Conservation (phyloP, 2,113 vertebrate species). For the Nothocercus nigrocapillus region DNA sequence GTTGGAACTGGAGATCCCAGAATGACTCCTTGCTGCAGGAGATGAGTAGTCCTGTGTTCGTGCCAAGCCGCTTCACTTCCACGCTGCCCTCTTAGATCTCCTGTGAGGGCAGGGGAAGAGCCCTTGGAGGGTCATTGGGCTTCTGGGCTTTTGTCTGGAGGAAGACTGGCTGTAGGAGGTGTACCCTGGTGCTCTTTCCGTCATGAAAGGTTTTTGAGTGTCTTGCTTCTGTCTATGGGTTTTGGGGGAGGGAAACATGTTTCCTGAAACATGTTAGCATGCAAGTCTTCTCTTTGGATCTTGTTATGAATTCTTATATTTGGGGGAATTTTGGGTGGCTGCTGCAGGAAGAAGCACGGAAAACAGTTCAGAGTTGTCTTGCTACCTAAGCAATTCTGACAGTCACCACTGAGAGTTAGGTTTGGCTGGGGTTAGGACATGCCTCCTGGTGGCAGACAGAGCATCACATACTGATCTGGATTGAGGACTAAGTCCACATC, state of each 20-base stretch:
- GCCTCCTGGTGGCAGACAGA: not conserved
- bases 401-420: not conserved
- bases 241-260: not conserved
- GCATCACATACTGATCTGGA: rapidly evolving
- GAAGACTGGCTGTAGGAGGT: not conserved
- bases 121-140: not conserved
- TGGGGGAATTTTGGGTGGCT: not conserved
- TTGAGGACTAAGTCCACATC: not conserved
- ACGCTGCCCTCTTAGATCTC: too few species aligned
- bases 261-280: not conserved
- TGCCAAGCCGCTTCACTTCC: not conserved
- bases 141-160: not conserved
- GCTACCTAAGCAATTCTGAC: not conserved
- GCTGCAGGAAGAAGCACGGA: not conserved
- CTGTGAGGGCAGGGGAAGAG: not conserved
- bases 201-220: not conserved
- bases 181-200: not conserved
- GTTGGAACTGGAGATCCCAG: not conserved
- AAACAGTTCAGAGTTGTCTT: not conserved
- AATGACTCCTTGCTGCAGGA: not conserved
- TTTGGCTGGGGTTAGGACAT: not conserved
- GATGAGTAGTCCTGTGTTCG: not conserved
- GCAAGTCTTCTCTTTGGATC: not conserved
- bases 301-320: not conserved
- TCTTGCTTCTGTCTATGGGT: not conserved